Conservation (phyloP, 1,140 invertebrate species). For the Ectropis grisescens region DNA sequence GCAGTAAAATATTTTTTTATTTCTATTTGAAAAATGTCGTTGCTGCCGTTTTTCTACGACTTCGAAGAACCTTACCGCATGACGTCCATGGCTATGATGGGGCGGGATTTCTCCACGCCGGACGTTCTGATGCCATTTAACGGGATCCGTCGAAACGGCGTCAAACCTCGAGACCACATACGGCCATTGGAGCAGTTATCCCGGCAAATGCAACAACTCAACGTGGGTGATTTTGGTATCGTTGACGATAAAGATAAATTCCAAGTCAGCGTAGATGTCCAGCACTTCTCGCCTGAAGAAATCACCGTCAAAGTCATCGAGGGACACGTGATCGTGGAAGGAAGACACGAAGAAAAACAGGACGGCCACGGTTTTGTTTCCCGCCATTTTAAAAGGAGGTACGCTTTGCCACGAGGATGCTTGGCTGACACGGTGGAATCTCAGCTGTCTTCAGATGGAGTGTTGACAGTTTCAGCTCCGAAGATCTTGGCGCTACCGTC, state of each 20-base stretch:
- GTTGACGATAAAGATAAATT: conserved; percentile 62
- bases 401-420: conserved; percentile 78
- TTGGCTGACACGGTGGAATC: conserved; percentile 78
- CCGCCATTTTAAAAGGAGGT: conserved; percentile 79
- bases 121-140: conserved; percentile 21
- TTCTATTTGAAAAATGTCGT: no score
- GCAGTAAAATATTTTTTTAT: no score
- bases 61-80: conserved; percentile 16
- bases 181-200: conserved; percentile 12
- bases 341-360: conserved; percentile 82
- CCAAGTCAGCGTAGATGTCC: conserved; percentile 84
- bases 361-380: conserved; percentile 83
- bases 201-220: neutral
- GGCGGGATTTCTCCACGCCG: conserved; percentile 26
- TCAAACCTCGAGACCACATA: conserved; percentile 26
- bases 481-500: conserved; percentile 53
- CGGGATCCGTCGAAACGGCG: no score
- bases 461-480: conserved; percentile 78
- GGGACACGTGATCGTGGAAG: conserved; percentile 76
- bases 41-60: conserved; percentile 35
- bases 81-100: conserved; percentile 27
- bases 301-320: conserved; percentile 85
- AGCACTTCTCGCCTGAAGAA: conserved; percentile 88
- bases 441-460: conserved; percentile 81
- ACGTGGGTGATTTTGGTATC: conserved; percentile 22